Percentiles rank a stretch among this genome's conserved stretches.
These are phyloP conservation scores for Marisa cornuarietis DNA, from an alignment of 1,140 invertebrate genomes.

Conservation along the genomic window DNA sequence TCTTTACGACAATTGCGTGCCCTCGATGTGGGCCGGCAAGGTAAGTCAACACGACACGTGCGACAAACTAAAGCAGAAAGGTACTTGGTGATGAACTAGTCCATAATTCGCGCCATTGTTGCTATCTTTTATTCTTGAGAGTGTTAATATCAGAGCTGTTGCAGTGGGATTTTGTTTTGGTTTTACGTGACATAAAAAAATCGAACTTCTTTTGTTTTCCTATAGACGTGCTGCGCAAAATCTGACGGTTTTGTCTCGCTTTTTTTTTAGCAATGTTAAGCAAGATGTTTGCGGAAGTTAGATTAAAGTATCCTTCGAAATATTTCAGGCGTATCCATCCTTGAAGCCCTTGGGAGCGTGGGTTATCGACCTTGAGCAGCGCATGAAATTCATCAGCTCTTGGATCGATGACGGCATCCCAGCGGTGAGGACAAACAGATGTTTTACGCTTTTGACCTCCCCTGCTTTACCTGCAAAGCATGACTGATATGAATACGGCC, in stretches of 20 bases:
- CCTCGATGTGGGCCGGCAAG: slow-evolving; percentile 68
- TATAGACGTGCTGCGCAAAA: too few relatives aligned
- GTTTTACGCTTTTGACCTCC: too few relatives aligned
- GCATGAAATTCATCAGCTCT: slow-evolving; percentile 73
- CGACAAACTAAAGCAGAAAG: not conserved
- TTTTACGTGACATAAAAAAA: too few relatives aligned
- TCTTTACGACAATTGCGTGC: slow-evolving; percentile 65
- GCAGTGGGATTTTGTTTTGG: too few relatives aligned
- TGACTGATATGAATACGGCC: too few relatives aligned
- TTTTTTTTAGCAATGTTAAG: too few relatives aligned
- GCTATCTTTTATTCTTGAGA: not conserved
- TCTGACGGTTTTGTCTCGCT: too few relatives aligned
- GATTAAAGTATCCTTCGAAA: not conserved
- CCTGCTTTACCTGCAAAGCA: too few relatives aligned
- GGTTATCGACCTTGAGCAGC: slow-evolving; percentile 62
- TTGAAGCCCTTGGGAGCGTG: slow-evolving; percentile 84
- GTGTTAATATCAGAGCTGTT: too few relatives aligned
- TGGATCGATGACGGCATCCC: slow-evolving; percentile 88
- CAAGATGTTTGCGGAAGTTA: too few relatives aligned
- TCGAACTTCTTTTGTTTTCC: too few relatives aligned
- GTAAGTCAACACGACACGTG: slow-evolving; percentile 35
- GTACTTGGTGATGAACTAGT: not conserved
- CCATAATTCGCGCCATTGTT: not conserved
- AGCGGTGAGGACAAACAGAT: slow-evolving; percentile 61
- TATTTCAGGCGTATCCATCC: slow-evolving; percentile 81